A percentile compares a stretch with the other conserved stretches of the same genome.
Conservation (phyloP, 2,888 invertebrate genomes). For the Ganaspis brasiliensis region DNA sequence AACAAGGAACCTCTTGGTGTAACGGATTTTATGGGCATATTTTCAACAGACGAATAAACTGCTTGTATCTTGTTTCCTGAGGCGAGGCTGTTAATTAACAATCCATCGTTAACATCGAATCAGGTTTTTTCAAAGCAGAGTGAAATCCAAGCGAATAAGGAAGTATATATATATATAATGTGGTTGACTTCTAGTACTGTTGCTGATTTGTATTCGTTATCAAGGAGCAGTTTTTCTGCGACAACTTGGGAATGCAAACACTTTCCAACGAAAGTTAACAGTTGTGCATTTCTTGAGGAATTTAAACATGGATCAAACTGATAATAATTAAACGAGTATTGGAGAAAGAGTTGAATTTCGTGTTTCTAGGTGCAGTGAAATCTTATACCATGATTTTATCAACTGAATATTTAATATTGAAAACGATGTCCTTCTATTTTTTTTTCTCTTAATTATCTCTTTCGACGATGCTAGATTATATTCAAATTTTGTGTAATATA, state of each 20-base stretch:
- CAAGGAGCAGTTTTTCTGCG: constrained; percentile 11
- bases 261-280: constrained; percentile 34
- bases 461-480: not conserved
- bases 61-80: not conserved
- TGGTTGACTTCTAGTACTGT: constrained; percentile 21
- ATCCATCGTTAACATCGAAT: constrained; percentile 31
- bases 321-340: constrained; percentile 38
- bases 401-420: not conserved
- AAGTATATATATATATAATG: not conserved
- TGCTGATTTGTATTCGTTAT: constrained; percentile 31
- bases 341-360: constrained; percentile 35
- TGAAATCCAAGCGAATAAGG: constrained; percentile 29
- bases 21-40: constrained; percentile 33
- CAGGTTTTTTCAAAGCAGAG: constrained; percentile 18
- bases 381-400: constrained; percentile 17
- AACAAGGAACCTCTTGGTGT: constrained; percentile 17
- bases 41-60: constrained; percentile 26
- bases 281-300: constrained; percentile 9
- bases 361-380: constrained; percentile 17
- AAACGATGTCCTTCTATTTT: not conserved
- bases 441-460: not conserved
- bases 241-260: constrained; percentile 18
- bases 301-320: constrained; percentile 10
- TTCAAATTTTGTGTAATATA: not conserved
- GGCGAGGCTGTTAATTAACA: constrained; percentile 24